These are phyloP conservation scores for Turritopsis dohrnii DNA, from an alignment of 30 jellyfish, hydroid and myxozoan species.

Conservation along the genomic window DNA sequence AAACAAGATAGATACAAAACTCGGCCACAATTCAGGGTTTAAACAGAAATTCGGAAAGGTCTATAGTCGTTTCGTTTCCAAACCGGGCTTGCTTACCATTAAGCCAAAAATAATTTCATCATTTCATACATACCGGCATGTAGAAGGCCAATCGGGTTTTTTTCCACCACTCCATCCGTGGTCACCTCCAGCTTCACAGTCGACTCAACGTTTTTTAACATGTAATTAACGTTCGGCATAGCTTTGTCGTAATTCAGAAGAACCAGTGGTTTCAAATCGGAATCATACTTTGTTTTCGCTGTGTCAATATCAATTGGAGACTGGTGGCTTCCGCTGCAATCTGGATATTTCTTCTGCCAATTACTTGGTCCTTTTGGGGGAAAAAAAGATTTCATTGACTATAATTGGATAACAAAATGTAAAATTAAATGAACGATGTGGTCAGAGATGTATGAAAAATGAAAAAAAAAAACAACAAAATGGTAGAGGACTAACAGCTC, in stretches of 20 bases:
- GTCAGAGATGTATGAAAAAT: not conserved
- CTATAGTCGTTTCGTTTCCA: not conserved
- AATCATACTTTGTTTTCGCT: not conserved
- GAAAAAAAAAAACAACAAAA: too few species aligned
- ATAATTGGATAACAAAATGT: not conserved
- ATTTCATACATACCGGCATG: not conserved
- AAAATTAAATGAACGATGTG: not conserved
- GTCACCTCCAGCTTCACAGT: not conserved
- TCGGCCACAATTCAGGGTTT: too few species aligned
- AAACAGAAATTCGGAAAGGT: too few species aligned
- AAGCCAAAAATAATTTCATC: not conserved
- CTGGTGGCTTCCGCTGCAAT: not conserved
- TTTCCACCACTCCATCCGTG: not conserved
- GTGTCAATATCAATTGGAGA: conserved; percentile 7
- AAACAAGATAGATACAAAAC: too few species aligned
- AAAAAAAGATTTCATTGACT: not conserved
- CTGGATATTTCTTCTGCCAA: not conserved
- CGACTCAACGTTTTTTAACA: not conserved
- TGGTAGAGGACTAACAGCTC: too few species aligned
- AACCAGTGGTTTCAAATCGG: not conserved
- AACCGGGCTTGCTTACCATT: not conserved
- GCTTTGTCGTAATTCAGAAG: not conserved
- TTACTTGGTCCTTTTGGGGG: not conserved
- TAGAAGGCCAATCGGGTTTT: not conserved
- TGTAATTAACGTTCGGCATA: not conserved